Percentiles rank a stretch among this genome's conserved stretches.
These are phyloP conservation scores for Blera fallax DNA, from an alignment of 2,888 invertebrate species.

Conservation along the genomic window DNA sequence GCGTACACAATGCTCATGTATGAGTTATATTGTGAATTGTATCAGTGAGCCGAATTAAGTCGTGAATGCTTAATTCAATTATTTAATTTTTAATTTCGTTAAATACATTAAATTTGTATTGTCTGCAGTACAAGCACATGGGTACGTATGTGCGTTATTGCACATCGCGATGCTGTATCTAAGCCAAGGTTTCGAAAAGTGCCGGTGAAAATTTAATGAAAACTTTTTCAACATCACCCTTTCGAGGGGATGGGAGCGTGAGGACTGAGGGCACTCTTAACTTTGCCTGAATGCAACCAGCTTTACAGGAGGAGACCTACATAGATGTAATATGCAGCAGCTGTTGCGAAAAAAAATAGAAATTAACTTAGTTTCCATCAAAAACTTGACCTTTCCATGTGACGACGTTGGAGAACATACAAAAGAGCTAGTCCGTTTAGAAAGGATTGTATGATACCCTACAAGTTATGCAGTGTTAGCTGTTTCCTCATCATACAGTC, in stretches of 20 bases:
- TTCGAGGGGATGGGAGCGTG: not conserved
- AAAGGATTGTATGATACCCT: no score
- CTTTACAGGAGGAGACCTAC: not conserved
- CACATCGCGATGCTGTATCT: not conserved
- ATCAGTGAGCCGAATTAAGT: slow-evolving; percentile 45
- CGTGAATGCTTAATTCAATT: slow-evolving; percentile 46
- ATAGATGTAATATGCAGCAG: not conserved
- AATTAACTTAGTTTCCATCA: not conserved
- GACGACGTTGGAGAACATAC: no score
- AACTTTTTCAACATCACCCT: not conserved
- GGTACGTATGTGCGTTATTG: not conserved
- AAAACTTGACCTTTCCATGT: slow-evolving; percentile 36
- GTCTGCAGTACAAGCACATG: not conserved
- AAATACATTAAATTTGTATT: slow-evolving; percentile 39
- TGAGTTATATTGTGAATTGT: slow-evolving; percentile 29
- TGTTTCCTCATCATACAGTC: no score
- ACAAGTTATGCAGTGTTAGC: no score
- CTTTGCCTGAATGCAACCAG: not conserved
- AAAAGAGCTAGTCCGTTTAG: no score
- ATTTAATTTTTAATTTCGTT: slow-evolving; percentile 54
- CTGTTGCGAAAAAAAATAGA: slow-evolving; percentile 13
- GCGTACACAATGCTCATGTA: not conserved
- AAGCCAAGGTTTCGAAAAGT: slow-evolving; percentile 26
- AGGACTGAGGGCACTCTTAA: not conserved
- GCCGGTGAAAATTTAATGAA: slow-evolving; percentile 40